Conservation (phyloP, 1,140 invertebrate genomes). For the Acyrthosiphon pisum region DNA sequence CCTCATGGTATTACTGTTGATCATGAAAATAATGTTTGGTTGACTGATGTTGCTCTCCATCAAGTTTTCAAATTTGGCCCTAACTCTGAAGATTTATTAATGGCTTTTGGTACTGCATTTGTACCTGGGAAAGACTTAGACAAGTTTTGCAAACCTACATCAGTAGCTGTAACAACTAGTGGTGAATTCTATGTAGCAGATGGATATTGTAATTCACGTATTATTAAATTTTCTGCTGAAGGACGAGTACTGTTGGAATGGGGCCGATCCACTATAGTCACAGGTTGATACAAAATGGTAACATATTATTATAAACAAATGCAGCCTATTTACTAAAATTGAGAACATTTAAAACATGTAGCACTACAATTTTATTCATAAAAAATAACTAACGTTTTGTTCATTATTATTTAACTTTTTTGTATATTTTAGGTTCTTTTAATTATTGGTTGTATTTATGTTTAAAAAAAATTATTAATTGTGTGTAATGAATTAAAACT, state of each 20-base stretch:
- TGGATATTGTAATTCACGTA: slow-evolving; percentile 91
- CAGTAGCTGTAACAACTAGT: slow-evolving; percentile 80
- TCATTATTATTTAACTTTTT: no score
- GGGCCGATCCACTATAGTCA: slow-evolving; percentile 65
- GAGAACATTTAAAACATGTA: background rate
- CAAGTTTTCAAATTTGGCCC: slow-evolving; percentile 84
- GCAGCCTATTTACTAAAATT: slow-evolving; percentile 14
- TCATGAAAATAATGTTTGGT: slow-evolving; percentile 80
- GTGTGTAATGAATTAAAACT: background rate
- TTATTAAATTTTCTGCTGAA: slow-evolving; percentile 82
- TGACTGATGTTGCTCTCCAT: slow-evolving; percentile 93
- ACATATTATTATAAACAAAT: slow-evolving; percentile 28
- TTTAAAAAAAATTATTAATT: background rate
- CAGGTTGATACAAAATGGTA: slow-evolving; percentile 56
- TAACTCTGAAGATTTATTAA: slow-evolving; percentile 48
- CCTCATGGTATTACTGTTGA: slow-evolving; percentile 94
- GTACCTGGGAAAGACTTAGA: slow-evolving; percentile 77
- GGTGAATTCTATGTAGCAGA: slow-evolving; percentile 94
- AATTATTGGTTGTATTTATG: background rate
- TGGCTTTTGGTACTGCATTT: slow-evolving; percentile 68
- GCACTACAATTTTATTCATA: background rate
- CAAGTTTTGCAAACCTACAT: slow-evolving; percentile 94
- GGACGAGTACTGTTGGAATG: slow-evolving; percentile 74
- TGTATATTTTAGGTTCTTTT: no score
- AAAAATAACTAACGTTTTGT: background rate